Evolutionary conservation across 2,888 invertebrate species (phyloP).

Genomic region (Mesorhabditis sp.): DNA sequence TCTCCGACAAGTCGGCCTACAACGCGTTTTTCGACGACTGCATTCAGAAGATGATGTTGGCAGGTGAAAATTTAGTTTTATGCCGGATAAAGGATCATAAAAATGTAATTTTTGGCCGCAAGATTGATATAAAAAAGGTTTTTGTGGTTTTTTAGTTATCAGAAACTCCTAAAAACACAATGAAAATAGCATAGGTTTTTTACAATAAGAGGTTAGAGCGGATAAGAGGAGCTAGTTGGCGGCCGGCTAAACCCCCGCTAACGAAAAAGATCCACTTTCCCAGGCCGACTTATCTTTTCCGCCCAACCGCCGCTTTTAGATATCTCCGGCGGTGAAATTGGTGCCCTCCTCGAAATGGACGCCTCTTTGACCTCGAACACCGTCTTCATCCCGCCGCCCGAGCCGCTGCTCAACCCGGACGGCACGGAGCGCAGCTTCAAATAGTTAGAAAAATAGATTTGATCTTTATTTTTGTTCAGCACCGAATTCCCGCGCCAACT

Average conservation of each 20-base stretch:
- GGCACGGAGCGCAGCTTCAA: conserved; percentile 31
- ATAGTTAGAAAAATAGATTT: conserved; percentile 21
- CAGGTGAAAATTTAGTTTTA: conserved; percentile 23
- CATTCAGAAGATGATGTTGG: conserved; percentile 69
- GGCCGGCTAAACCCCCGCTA: no score
- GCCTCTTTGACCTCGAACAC: conserved; percentile 15
- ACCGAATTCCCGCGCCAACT: conserved; percentile 46
- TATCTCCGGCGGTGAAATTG: neutral
- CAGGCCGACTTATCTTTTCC: no score
- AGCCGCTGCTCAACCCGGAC: conserved; percentile 63
- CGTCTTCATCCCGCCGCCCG: conserved; percentile 89
- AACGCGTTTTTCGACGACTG: conserved; percentile 96
- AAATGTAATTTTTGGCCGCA: no score
- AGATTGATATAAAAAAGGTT: no score
- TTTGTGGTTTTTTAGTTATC: no score
- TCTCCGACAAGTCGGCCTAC: conserved; percentile 87
- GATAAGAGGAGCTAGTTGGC: no score
- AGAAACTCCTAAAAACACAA: no score
- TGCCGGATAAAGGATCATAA: neutral
- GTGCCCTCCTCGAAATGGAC: conserved; percentile 35
- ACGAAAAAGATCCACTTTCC: no score
- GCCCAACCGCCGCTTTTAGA: neutral
- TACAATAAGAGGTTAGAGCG: no score
- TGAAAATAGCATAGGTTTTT: no score
- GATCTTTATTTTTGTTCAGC: neutral